Percentiles rank a stretch among this genome's conserved stretches.
These are phyloP conservation scores for Heliconius hewitsoni DNA, from an alignment of 1,140 invertebrate species.

Conservation along the genomic window DNA sequence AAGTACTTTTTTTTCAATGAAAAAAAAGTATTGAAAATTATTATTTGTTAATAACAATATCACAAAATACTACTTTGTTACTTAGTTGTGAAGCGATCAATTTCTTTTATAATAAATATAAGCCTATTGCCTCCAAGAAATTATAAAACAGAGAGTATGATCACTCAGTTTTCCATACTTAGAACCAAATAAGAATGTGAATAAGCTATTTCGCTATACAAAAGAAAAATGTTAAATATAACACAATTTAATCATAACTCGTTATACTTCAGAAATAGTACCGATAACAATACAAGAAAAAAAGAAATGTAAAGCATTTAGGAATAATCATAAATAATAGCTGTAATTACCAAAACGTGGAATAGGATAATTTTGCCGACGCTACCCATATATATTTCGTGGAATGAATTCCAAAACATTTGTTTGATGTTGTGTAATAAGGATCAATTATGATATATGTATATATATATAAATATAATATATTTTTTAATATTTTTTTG, in stretches of 20 bases:
- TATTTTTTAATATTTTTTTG: no score
- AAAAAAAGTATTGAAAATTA: no score
- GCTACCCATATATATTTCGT: conserved; percentile 67
- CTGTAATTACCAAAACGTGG: conserved; percentile 54
- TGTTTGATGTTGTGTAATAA: conserved; percentile 78
- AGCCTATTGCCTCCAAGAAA: no score
- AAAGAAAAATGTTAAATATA: not conserved
- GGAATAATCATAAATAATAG: conserved; percentile 64
- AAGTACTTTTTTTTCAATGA: not conserved
- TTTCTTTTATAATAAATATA: no score
- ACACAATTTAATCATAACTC: not conserved
- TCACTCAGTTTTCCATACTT: no score
- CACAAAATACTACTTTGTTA: no score
- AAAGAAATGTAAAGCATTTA: conserved; percentile 36
- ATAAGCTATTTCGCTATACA: not conserved
- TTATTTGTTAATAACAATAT: no score
- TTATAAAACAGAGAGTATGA: no score
- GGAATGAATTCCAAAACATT: conserved; percentile 75
- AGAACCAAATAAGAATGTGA: no score
- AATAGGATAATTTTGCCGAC: conserved; percentile 62
- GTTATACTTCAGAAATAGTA: conserved; percentile 22
- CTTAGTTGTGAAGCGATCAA: no score
- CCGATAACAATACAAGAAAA: conserved; percentile 22
- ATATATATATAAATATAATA: conserved; percentile 40
- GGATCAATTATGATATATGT: conserved; percentile 74